Evolutionary conservation across 1,140 invertebrate species (phyloP), one percentile per base, ranked within the genome.

Genomic region (Tribolium castaneum): DNA sequence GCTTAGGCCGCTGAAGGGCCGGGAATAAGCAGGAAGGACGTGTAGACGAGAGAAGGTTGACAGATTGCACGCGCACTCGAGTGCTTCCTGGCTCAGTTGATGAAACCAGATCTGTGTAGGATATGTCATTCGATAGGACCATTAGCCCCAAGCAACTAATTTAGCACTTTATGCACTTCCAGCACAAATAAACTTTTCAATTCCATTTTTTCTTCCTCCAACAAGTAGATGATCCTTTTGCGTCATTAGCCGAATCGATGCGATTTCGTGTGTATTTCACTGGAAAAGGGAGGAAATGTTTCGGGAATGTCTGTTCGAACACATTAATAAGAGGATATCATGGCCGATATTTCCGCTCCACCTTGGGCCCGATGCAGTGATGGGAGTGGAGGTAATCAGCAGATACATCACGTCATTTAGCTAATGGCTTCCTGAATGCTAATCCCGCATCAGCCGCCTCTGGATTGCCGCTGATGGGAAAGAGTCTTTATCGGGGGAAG

Each of bases 371-470:
- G 72, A 19, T 75, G 50, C 70, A 66, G 2, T 39, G 59, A 73
- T 72, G 72, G 72, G 51, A 56, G 51, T 56, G 72, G 51, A 75
- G 34, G 82, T 84, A 84, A 84, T 85, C 83, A 85, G 81, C 78
- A 83, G 83, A 85, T 84, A 83, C 83, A 84, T 84, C 83, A 85
- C 82, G 82, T 84, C 84, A 85, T 85, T 85, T 85, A 82, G 83
- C 82, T 85, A 85, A 85, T 85, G 84, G 84, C 82, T 84, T 85
- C 84, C 84, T 84, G 84, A 84, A 85, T 85, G 83, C 77, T 85
- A 85, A 85, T 85, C 83, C 84, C 76, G 75, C 77, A 84, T 84
- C 80, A 81, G 70, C 14, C 54, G 54, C 6, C 22, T 16, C 14
- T 56, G 19, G 56, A 62, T 62, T 25, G 25, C 22, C 30, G 7